phyloP scores from a whole-genome alignment of 2,888 invertebrate species.

The Adelphocoris suturalis region DNA sequence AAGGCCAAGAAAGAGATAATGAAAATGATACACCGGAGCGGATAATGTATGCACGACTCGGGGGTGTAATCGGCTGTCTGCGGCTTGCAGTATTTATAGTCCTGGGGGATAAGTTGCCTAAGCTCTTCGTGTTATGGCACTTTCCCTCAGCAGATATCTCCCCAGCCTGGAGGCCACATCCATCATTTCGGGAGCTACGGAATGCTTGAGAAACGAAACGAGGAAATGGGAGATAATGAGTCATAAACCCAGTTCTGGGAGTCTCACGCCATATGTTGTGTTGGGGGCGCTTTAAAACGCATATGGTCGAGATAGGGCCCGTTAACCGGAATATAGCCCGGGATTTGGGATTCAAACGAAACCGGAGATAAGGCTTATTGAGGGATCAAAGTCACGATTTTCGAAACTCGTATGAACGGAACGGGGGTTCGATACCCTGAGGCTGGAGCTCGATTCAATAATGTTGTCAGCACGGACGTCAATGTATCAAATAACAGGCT shows the following conservation, averaged over 20 bases:
- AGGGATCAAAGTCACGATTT: conserved; percentile 33
- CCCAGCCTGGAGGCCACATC: conserved; percentile 3
- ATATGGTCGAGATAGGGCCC: conserved; percentile 47
- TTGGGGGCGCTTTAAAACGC: conserved; percentile 46
- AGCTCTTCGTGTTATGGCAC: conserved; percentile 15
- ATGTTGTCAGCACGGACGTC: not conserved
- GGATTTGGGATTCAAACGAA: conserved; percentile 45
- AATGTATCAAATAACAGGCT: conserved; percentile 21
- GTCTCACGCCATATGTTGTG: conserved; percentile 57
- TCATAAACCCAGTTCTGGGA: conserved; percentile 46
- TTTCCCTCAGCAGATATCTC: conserved; percentile 34
- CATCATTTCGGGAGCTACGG: conserved; percentile 41
- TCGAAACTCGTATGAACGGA: not conserved
- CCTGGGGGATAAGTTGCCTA: not conserved
- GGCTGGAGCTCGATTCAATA: conserved; percentile 22
- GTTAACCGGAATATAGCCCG: conserved; percentile 30
- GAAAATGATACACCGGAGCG: conserved; percentile 23
- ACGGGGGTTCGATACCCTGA: not conserved
- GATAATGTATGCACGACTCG: conserved; percentile 43
- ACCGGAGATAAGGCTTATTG: conserved; percentile 40
- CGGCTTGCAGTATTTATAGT: conserved; percentile 42
- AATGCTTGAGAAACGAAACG: conserved; percentile 53
- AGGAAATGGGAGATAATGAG: conserved; percentile 61
- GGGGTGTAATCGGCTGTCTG: conserved; percentile 45
- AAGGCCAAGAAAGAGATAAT: conserved; percentile 22